phyloP scores from a whole-genome alignment of 2,113 vertebrate species.

The Acrocephalus kingi region DNA sequence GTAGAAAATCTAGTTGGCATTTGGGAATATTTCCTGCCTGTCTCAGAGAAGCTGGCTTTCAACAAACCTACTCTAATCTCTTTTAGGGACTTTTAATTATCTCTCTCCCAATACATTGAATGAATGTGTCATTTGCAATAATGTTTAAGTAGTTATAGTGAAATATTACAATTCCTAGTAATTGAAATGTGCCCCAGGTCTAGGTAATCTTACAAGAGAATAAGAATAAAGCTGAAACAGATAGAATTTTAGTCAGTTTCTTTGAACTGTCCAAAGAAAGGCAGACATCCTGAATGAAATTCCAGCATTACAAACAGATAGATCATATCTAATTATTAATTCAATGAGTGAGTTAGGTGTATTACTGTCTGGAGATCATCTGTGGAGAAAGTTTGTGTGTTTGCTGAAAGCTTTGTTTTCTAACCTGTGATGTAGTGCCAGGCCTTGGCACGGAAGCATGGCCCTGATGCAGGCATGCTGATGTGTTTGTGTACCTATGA shows the following conservation, averaged over 20 bases:
- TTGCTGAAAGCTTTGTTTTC: conserved; percentile 33
- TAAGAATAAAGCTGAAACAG: background rate
- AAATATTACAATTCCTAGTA: background rate
- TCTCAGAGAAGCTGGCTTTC: background rate
- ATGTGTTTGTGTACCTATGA: conserved; percentile 38
- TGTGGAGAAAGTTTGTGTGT: background rate
- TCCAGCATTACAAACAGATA: background rate
- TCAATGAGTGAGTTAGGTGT: background rate
- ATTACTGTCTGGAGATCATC: background rate
- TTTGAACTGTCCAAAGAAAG: background rate
- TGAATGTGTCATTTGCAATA: background rate
- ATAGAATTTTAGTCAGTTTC: background rate
- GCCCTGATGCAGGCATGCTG: background rate
- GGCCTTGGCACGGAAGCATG: background rate
- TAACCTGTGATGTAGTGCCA: conserved; percentile 36
- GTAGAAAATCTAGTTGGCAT: background rate
- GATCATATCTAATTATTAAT: background rate
- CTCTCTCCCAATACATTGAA: background rate
- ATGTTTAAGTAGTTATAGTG: background rate
- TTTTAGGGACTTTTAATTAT: background rate
- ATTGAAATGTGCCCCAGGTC: background rate
- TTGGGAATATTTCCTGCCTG: background rate
- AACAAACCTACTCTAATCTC: background rate
- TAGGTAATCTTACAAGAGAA: background rate
- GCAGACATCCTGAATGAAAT: background rate